Conservation (phyloP, 2,113 vertebrate species). For the Menidia beryllina region DNA sequence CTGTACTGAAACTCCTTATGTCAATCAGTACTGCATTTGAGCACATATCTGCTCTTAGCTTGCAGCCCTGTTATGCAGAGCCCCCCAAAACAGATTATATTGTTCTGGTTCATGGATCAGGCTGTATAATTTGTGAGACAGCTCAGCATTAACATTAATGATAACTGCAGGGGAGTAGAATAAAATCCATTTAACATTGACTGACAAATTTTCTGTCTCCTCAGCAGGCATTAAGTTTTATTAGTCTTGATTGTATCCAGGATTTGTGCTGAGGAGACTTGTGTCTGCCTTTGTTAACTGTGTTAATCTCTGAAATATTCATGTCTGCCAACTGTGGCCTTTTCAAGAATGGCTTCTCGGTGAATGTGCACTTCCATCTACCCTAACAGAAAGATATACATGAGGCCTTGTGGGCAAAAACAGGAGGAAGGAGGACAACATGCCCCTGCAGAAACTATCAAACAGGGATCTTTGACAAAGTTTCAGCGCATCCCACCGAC, state of each 20-base stretch:
- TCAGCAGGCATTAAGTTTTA: conserved; percentile 60
- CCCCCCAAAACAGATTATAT: conserved; percentile 56
- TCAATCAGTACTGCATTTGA: conserved; percentile 55
- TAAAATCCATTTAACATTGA: conserved; percentile 71
- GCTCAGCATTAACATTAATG: conserved; percentile 68
- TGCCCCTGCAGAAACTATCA: conserved; percentile 43
- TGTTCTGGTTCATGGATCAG: conserved; percentile 60
- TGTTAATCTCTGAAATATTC: conserved; percentile 48
- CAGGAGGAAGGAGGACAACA: conserved; percentile 36
- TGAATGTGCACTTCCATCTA: conserved; percentile 2
- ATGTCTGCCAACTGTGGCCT: conserved; percentile 50
- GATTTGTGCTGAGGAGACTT: conserved; percentile 41
- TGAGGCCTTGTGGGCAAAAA: conserved; percentile 25
- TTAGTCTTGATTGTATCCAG: conserved; percentile 57
- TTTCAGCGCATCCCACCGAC: conserved; percentile 45
- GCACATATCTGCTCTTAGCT: conserved; percentile 52
- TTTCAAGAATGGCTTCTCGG: conserved; percentile 21
- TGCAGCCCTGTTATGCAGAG: conserved; percentile 14
- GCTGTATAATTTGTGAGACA: conserved; percentile 68
- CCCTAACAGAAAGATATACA: conserved; percentile 39
- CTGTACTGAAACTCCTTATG: conserved; percentile 53
- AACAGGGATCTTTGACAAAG: conserved; percentile 43
- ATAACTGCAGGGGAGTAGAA: conserved; percentile 62
- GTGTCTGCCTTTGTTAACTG: conserved; percentile 49
- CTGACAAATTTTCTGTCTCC: conserved; percentile 64